These are phyloP conservation scores for Trichonephila clavata DNA, from an alignment of 1,140 invertebrate species.

Conservation along the genomic window DNA sequence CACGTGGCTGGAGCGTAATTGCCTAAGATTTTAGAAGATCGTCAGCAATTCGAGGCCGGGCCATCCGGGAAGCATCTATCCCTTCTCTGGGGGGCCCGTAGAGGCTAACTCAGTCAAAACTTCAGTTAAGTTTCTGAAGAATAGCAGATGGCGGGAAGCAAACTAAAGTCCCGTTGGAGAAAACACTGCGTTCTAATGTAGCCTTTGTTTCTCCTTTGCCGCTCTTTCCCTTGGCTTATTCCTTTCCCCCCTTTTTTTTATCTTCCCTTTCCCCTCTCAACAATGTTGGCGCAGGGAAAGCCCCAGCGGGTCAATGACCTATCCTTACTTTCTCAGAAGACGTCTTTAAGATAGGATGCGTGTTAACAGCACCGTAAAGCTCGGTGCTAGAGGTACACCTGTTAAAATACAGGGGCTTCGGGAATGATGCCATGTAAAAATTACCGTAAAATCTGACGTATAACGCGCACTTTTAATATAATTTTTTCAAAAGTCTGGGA, in stretches of 20 bases:
- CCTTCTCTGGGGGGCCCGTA: neutral
- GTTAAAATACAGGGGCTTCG: neutral
- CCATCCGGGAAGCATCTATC: neutral
- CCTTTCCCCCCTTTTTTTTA: neutral
- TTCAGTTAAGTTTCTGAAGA: constrained; percentile 7
- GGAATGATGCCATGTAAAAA: neutral
- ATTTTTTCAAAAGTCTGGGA: too few species aligned
- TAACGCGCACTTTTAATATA: too few species aligned
- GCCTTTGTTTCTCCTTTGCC: constrained; percentile 41
- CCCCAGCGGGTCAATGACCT: constrained; percentile 37
- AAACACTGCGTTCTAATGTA: constrained; percentile 29
- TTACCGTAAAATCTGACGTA: too few species aligned
- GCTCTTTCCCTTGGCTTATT: constrained; percentile 12
- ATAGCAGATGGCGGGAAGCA: constrained; percentile 10
- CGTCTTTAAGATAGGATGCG: neutral
- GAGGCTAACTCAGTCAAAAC: neutral
- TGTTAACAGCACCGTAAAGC: neutral
- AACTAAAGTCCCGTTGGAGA: neutral
- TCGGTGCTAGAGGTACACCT: neutral
- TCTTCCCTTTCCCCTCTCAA: neutral
- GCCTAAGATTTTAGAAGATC: neutral
- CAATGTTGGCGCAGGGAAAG: constrained; percentile 9
- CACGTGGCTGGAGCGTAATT: neutral
- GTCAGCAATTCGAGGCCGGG: neutral
- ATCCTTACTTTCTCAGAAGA: constrained; percentile 15